Conservation (phyloP, 2,888 invertebrate genomes). For the Carterocephalus palaemon region DNA sequence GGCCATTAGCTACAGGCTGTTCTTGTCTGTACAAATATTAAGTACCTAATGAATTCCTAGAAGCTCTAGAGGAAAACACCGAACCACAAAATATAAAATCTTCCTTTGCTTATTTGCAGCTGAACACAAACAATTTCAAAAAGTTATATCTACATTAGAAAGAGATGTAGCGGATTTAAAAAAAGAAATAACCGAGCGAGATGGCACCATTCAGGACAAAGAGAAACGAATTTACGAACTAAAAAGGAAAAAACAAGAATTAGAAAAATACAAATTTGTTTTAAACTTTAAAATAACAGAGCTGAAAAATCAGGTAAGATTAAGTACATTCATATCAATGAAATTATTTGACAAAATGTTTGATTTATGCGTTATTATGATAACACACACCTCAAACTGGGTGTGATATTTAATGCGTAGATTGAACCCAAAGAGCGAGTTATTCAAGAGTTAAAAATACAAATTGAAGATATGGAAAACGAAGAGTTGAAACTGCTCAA, state of each 20-base stretch:
- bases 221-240: slow-evolving; percentile 91
- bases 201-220: slow-evolving; percentile 90
- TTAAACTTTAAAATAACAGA: slow-evolving; percentile 94
- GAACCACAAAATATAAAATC: neutral
- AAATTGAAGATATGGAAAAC: slow-evolving; percentile 91
- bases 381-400: slow-evolving; percentile 8
- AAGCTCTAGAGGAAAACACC: too few species aligned
- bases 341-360: neutral
- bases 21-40: too few species aligned
- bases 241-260: slow-evolving; percentile 89
- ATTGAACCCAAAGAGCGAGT: slow-evolving; percentile 91
- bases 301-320: slow-evolving; percentile 83
- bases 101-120: slow-evolving; percentile 45
- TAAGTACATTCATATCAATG: slow-evolving; percentile 6
- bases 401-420: slow-evolving; percentile 52
- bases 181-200: slow-evolving; percentile 90
- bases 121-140: slow-evolving; percentile 86
- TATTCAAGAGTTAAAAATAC: slow-evolving; percentile 88
- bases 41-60: too few species aligned
- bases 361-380: neutral
- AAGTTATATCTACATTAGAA: slow-evolving; percentile 84
- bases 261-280: slow-evolving; percentile 95
- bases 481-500: slow-evolving; percentile 84
- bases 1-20: too few species aligned
- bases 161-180: slow-evolving; percentile 88